Conservation (phyloP, 2,113 vertebrate genomes). For the Bothrops jararaca region DNA sequence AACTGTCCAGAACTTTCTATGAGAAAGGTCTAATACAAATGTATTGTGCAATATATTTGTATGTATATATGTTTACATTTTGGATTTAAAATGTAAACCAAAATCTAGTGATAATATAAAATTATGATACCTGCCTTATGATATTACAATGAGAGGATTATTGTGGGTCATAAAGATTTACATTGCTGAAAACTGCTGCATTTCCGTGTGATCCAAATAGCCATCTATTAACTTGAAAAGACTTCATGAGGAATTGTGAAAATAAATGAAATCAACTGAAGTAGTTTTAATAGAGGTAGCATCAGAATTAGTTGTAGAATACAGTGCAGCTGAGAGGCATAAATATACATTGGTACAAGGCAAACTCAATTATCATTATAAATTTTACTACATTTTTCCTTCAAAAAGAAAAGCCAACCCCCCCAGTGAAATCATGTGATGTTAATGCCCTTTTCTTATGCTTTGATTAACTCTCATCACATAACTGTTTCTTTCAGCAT, state of each 20-base stretch:
- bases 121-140: neutral
- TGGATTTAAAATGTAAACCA: neutral
- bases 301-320: slow-evolving; percentile 62
- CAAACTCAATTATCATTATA: slow-evolving; percentile 46
- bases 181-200: slow-evolving; percentile 8
- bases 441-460: slow-evolving; percentile 28
- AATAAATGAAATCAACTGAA: slow-evolving; percentile 65
- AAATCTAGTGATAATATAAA: neutral
- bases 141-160: slow-evolving; percentile 38
- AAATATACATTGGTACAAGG: slow-evolving; percentile 42
- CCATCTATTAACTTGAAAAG: slow-evolving; percentile 52
- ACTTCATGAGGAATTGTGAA: slow-evolving; percentile 47
- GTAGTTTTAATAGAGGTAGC: slow-evolving; percentile 75
- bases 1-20: neutral
- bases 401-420: neutral
- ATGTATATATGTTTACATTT: neutral
- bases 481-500: slow-evolving; percentile 47
- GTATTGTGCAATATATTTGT: neutral
- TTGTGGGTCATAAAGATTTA: slow-evolving; percentile 53
- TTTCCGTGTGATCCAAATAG: slow-evolving; percentile 53
- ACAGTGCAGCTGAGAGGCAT: slow-evolving; percentile 61
- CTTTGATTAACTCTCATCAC: neutral
- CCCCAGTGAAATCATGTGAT: slow-evolving; percentile 12
- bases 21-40: neutral
- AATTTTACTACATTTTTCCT: slow-evolving; percentile 31